Conservation (phyloP, 2,113 vertebrate species). For the Calidris pugnax region DNA sequence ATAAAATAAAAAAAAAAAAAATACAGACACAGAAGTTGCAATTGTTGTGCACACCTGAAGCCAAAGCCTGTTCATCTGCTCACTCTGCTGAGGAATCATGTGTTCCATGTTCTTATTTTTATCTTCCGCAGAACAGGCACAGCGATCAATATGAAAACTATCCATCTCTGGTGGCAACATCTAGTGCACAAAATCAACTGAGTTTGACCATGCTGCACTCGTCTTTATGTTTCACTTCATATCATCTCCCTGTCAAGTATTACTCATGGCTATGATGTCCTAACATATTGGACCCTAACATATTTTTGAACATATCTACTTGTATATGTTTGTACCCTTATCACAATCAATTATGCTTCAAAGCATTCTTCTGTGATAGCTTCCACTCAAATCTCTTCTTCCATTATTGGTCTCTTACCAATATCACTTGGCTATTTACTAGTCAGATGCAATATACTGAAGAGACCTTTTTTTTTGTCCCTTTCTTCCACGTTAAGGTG, state of each 20-base stretch:
- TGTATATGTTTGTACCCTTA: neutral
- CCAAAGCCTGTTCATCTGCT: neutral
- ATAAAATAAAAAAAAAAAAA: neutral
- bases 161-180: neutral
- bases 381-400: neutral
- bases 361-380: neutral
- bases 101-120: neutral
- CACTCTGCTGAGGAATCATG: neutral
- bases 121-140: neutral
- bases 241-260: neutral
- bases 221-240: neutral
- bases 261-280: neutral
- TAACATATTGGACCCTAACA: neutral
- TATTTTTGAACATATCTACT: neutral
- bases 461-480: neutral
- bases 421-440: neutral
- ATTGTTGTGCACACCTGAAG: neutral
- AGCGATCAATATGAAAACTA: neutral
- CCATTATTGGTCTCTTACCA: neutral
- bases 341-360: neutral
- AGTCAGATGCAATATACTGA: neutral
- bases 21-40: neutral
- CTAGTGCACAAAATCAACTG: neutral
- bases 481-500: neutral
- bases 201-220: neutral